A percentile compares a stretch with the other conserved stretches of the same genome.
These are phyloP conservation scores for Cercopithecus mona DNA, from an alignment of 2,113 vertebrate species.

Conservation along the genomic window DNA sequence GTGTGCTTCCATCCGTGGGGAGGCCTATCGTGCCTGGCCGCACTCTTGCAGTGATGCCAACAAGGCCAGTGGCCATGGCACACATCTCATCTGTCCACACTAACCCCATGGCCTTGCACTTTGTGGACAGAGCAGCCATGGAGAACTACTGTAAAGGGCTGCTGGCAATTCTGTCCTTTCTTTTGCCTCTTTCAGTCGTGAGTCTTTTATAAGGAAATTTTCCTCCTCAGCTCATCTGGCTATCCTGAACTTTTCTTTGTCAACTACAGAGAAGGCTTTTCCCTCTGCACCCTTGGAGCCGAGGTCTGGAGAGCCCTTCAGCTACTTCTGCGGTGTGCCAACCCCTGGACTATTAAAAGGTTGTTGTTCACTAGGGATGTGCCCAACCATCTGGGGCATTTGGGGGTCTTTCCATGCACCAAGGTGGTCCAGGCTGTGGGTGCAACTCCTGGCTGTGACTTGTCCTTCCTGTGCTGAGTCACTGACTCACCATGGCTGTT, in stretches of 20 bases:
- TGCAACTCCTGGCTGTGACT: background rate
- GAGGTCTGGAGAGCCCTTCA: too few species aligned
- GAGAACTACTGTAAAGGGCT: background rate
- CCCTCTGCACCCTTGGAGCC: too few species aligned
- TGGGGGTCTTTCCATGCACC: background rate
- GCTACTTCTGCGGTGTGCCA: too few species aligned
- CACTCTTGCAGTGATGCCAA: background rate
- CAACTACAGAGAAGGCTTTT: background rate
- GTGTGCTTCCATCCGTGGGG: background rate
- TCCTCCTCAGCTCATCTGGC: background rate
- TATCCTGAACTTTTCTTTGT: background rate
- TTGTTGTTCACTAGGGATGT: background rate
- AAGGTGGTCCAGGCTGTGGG: background rate
- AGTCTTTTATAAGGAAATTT: background rate
- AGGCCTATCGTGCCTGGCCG: background rate
- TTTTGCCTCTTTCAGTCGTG: background rate
- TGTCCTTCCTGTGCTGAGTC: background rate
- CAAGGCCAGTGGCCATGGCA: background rate
- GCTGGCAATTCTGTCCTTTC: background rate
- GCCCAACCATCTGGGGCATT: background rate
- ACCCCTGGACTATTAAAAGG: too few species aligned
- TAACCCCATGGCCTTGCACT: background rate
- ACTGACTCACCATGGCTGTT: background rate
- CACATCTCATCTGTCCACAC: background rate
- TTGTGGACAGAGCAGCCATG: rapidly evolving